A percentile compares a stretch with the other conserved stretches of the same genome.
Evolutionary conservation across 2,888 invertebrate genomes (phyloP).

Genomic region (Drosophila setosimentum): DNA sequence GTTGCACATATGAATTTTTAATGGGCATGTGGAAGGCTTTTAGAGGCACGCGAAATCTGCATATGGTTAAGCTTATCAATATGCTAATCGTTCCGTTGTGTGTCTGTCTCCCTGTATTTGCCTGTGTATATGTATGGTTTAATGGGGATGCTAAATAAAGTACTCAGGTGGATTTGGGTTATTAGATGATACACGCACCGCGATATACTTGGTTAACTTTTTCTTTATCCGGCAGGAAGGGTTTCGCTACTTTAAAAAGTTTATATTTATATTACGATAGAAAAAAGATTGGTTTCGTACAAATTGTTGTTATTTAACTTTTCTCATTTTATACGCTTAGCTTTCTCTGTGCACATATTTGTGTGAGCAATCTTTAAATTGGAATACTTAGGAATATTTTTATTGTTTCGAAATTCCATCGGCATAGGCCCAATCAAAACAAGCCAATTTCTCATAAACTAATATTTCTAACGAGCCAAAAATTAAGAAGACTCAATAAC

Average conservation of each 20-base stretch:
- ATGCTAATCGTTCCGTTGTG: slow-evolving; percentile 60
- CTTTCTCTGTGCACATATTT: background rate
- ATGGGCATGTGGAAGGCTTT: slow-evolving; percentile 68
- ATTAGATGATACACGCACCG: slow-evolving; percentile 22
- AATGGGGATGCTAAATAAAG: slow-evolving; percentile 51
- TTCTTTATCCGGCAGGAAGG: slow-evolving; percentile 9
- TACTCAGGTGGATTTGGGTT: slow-evolving; percentile 34
- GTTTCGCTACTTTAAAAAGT: slow-evolving; percentile 1
- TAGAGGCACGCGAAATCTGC: slow-evolving; percentile 44
- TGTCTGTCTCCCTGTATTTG: background rate
- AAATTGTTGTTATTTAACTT: background rate
- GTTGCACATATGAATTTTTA: slow-evolving; percentile 77
- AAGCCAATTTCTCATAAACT: slow-evolving; percentile 49
- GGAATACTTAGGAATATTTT: background rate
- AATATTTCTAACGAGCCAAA: slow-evolving; percentile 70
- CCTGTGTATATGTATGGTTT: slow-evolving; percentile 12
- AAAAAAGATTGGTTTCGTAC: background rate
- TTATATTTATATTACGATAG: background rate
- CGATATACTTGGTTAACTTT: slow-evolving; percentile 13
- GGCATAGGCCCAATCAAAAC: slow-evolving; percentile 32
- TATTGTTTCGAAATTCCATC: slow-evolving; percentile 21
- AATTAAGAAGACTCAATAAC: slow-evolving; percentile 32
- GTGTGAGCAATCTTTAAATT: background rate
- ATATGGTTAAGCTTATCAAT: slow-evolving; percentile 66
- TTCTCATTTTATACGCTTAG: background rate